Conservation (phyloP, 2,113 vertebrate genomes). For the Paramisgurnus dabryanus region DNA sequence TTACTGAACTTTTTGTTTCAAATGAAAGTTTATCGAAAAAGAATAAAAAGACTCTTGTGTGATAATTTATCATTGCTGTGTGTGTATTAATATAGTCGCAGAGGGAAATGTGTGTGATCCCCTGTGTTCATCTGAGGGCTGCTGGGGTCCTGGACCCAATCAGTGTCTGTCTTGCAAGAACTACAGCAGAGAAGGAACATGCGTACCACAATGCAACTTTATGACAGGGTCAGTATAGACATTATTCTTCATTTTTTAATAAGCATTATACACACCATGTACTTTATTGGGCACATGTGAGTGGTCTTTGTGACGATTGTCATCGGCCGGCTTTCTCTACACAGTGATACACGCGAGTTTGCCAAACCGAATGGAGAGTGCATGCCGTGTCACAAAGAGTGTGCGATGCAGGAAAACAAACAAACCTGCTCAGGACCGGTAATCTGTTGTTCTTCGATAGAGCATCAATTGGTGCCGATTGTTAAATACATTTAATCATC, state of each 20-base stretch:
- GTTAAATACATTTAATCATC: background rate
- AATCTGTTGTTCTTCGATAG: slow-evolving; percentile 35
- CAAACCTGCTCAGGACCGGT: slow-evolving; percentile 86
- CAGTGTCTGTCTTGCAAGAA: slow-evolving; percentile 86
- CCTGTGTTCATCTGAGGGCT: slow-evolving; percentile 84
- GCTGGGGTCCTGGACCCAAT: slow-evolving; percentile 86
- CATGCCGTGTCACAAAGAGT: slow-evolving; percentile 84
- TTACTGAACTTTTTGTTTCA: too few relatives aligned
- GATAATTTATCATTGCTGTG: slow-evolving; percentile 9
- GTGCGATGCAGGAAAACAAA: slow-evolving; percentile 76
- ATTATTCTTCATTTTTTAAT: too few relatives aligned
- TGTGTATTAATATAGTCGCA: slow-evolving; percentile 60
- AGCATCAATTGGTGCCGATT: background rate
- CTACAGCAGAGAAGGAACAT: slow-evolving; percentile 81
- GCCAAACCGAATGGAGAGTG: slow-evolving; percentile 73
- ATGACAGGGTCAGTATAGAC: slow-evolving; percentile 74
- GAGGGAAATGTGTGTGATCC: slow-evolving; percentile 83
- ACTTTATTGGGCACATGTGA: too few relatives aligned
- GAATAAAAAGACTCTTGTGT: too few relatives aligned
- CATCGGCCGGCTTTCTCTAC: slow-evolving; percentile 14
- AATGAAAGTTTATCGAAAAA: too few relatives aligned
- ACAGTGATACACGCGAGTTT: slow-evolving; percentile 85
- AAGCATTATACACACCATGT: too few relatives aligned
- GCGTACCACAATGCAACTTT: slow-evolving; percentile 84
- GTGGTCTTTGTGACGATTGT: too few relatives aligned